Percentiles rank a stretch among this genome's conserved stretches.
These are phyloP conservation scores for Pollenia labialis DNA, from an alignment of 2,888 invertebrate species.

Conservation along the genomic window DNA sequence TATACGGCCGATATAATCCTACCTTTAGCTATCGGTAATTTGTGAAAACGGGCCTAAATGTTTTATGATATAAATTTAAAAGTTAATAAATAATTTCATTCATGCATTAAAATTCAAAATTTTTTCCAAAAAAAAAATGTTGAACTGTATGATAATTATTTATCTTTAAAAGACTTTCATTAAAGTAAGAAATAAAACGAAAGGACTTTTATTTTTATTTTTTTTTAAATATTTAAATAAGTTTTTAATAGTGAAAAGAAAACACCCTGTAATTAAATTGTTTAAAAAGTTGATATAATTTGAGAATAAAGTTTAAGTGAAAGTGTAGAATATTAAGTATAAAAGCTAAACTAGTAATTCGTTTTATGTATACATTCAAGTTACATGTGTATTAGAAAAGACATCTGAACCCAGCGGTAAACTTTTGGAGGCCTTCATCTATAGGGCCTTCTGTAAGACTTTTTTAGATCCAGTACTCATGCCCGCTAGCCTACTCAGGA, in stretches of 20 bases:
- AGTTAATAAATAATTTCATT: conserved; percentile 39
- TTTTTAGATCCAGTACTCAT: too few relatives aligned
- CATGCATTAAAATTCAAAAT: neutral
- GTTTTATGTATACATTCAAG: neutral
- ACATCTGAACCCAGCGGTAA: too few relatives aligned
- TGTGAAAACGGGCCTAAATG: too few relatives aligned
- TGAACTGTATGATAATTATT: conserved; percentile 48
- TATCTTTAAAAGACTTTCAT: neutral
- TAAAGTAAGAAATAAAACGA: neutral
- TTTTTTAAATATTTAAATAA: conserved; percentile 34
- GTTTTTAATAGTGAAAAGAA: conserved; percentile 56
- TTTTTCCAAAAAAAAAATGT: conserved; percentile 6
- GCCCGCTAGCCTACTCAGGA: too few relatives aligned
- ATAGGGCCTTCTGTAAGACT: too few relatives aligned
- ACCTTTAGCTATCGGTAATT: too few relatives aligned
- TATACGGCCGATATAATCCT: too few relatives aligned
- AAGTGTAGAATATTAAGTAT: conserved; percentile 42
- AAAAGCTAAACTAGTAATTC: conserved; percentile 52
- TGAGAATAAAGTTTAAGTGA: conserved; percentile 44
- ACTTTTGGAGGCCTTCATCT: too few relatives aligned
- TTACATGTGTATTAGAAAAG: neutral
- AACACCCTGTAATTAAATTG: conserved; percentile 39
- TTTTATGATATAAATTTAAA: conserved; percentile 56
- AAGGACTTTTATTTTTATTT: conserved; percentile 16
- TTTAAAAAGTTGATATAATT: conserved; percentile 17